Evolutionary conservation across 1,140 invertebrate genomes (phyloP).

Genomic region (Drosophila ambigua): DNA sequence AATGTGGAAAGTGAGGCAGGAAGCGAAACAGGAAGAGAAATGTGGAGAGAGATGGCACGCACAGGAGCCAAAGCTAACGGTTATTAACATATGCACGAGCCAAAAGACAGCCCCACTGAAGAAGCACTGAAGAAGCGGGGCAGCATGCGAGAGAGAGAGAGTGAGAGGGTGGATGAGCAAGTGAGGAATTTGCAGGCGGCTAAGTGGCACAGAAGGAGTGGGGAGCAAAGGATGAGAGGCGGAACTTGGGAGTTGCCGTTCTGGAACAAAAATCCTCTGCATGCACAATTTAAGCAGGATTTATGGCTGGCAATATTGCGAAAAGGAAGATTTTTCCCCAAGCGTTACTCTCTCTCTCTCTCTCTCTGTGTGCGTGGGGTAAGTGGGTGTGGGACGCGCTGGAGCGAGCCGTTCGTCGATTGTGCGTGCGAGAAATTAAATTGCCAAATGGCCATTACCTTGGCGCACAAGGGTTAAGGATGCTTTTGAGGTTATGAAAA

Average conservation of each 20-base stretch:
- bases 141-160: neutral
- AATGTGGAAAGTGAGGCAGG: conserved; percentile 15
- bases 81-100: conserved; percentile 78
- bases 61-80: conserved; percentile 71
- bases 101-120: conserved; percentile 45
- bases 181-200: conserved; percentile 55
- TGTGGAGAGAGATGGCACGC: conserved; percentile 31
- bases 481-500: conserved; percentile 71
- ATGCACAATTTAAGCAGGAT: conserved; percentile 82
- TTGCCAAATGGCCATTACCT: conserved; percentile 78
- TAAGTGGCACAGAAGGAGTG: conserved; percentile 42
- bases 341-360: conserved; percentile 4
- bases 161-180: conserved; percentile 12
- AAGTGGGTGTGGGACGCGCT: conserved; percentile 7
- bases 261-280: conserved; percentile 82
- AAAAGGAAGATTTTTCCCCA: conserved; percentile 54
- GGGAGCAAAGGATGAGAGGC: neutral
- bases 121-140: conserved; percentile 19
- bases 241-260: conserved; percentile 47
- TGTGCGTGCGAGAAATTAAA: conserved; percentile 81
- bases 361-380: neutral
- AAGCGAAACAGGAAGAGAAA: neutral
- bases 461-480: conserved; percentile 64
- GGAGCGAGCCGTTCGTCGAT: conserved; percentile 64
- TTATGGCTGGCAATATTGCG: conserved; percentile 81